Conservation (phyloP, 2,797 vertebrate genomes). For the Capromys pilorides region DNA sequence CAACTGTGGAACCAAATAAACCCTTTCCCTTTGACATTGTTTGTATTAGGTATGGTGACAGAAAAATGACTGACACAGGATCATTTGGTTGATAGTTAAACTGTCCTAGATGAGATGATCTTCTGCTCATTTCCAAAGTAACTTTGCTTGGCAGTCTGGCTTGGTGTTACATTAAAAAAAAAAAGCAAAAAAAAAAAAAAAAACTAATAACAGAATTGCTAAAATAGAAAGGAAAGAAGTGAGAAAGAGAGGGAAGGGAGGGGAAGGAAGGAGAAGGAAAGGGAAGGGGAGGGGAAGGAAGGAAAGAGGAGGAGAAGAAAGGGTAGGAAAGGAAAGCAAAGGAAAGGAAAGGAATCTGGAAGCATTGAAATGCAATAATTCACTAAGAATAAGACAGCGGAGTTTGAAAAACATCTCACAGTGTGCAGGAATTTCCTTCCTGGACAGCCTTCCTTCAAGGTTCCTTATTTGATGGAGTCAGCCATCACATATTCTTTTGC, state of each 20-base stretch:
- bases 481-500: too few relatives aligned
- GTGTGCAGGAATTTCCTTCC: neutral
- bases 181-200: neutral
- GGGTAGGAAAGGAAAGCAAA: fast-evolving
- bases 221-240: neutral
- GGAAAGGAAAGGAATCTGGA: neutral
- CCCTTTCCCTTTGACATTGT: neutral
- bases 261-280: too few relatives aligned
- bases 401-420: neutral
- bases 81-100: neutral
- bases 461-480: neutral
- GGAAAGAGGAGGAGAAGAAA: too few relatives aligned
- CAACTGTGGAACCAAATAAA: neutral
- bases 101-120: neutral
- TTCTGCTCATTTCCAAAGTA: neutral
- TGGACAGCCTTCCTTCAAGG: fast-evolving
- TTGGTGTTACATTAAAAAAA: neutral
- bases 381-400: neutral
- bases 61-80: neutral
- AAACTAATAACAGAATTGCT: neutral
- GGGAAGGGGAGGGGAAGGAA: too few relatives aligned
- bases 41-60: neutral
- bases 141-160: neutral
- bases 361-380: neutral
- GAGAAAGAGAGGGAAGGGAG: neutral